phyloP scores from a whole-genome alignment of 2,888 invertebrate genomes.

The Andrena bicolor region DNA sequence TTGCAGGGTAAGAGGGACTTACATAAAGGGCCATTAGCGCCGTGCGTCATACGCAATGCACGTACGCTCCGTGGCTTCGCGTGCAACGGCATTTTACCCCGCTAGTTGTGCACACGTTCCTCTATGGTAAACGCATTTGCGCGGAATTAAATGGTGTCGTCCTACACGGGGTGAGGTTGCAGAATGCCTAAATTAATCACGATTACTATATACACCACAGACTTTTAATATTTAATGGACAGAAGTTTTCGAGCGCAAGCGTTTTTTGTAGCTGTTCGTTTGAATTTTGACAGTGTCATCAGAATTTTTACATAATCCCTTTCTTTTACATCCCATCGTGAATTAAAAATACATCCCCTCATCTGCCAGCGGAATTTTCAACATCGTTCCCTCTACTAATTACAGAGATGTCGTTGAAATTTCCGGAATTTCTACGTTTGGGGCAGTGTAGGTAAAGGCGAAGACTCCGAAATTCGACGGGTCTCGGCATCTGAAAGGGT shows the following conservation, averaged over 20 bases:
- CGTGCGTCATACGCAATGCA: conserved; percentile 30
- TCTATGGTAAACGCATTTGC: not conserved
- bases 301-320: too few species aligned
- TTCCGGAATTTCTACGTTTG: conserved; percentile 8
- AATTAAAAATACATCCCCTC: not conserved
- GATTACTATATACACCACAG: too few species aligned
- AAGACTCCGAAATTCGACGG: conserved; percentile 23
- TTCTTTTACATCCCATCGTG: too few species aligned
- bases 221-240: too few species aligned
- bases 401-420: conserved; percentile 20
- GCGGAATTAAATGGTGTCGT: not conserved
- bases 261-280: too few species aligned
- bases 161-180: too few species aligned
- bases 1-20: conserved; percentile 66
- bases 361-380: conserved; percentile 3
- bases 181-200: too few species aligned
- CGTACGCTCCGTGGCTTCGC: conserved; percentile 15
- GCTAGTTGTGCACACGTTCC: not conserved
- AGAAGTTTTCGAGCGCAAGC: too few species aligned
- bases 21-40: conserved; percentile 43
- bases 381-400: not conserved
- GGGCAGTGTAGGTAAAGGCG: not conserved
- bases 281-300: too few species aligned
- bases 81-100: conserved; percentile 6
- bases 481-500: conserved; percentile 43